Conservation (phyloP, 2,888 invertebrate genomes). For the Entomobrya proxima region DNA sequence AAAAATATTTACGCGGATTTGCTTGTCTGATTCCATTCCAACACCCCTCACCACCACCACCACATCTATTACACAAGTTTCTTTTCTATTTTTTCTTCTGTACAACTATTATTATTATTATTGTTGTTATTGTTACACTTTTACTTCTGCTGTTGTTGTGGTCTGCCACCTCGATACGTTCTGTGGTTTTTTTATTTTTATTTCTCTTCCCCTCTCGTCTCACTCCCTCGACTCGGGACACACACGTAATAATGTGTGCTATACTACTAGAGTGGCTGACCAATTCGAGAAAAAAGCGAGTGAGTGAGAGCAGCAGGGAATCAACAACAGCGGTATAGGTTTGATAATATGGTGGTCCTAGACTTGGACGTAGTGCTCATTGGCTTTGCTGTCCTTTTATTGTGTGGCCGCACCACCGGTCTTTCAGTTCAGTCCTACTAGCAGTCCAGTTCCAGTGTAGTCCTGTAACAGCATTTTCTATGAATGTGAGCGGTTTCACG, state of each 20-base stretch:
- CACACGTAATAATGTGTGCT: background rate
- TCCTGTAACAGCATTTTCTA: background rate
- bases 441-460: background rate
- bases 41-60: constrained; percentile 39
- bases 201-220: constrained; percentile 17
- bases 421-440: background rate
- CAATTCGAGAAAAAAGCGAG: background rate
- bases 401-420: background rate
- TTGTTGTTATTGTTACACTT: background rate
- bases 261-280: constrained; percentile 12
- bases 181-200: constrained; percentile 35
- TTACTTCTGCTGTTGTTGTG: constrained; percentile 28
- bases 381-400: constrained; percentile 2
- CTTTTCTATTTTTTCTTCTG: constrained; percentile 30
- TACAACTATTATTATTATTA: background rate
- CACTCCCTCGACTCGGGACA: background rate
- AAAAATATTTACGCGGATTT: constrained; percentile 69
- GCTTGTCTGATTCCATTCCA: constrained; percentile 67
- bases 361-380: background rate
- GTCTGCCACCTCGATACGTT: constrained; percentile 47
- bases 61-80: constrained; percentile 3
- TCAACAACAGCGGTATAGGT: background rate
- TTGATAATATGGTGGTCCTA: background rate
- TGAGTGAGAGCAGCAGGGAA: background rate
- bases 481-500: constrained; percentile 67